These are phyloP conservation scores for Dendrolimus kikuchii DNA, from an alignment of 1,140 invertebrate genomes.

Conservation along the genomic window DNA sequence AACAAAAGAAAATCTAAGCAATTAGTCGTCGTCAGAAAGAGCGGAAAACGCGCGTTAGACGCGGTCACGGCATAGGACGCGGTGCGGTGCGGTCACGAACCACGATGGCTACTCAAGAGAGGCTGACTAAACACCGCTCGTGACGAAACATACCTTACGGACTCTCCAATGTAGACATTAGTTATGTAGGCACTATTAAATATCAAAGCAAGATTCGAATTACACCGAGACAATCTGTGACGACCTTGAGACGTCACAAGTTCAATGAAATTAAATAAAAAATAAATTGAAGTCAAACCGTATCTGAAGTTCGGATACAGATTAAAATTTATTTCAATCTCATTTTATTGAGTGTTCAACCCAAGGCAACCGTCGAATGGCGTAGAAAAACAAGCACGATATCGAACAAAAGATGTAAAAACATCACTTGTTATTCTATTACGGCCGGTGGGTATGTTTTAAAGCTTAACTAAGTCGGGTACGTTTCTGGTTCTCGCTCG, in stretches of 20 bases:
- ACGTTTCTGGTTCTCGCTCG: conserved; percentile 48
- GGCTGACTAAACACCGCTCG: neutral
- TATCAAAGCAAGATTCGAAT: no score
- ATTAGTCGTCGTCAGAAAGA: conserved; percentile 70
- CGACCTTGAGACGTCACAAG: conserved; percentile 19
- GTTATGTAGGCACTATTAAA: no score
- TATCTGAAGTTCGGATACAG: conserved; percentile 14
- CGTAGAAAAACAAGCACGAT: conserved; percentile 23
- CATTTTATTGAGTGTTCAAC: conserved; percentile 38
- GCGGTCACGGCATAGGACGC: conserved; percentile 52
- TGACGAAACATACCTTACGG: conserved; percentile 29
- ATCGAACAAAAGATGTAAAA: conserved; percentile 24
- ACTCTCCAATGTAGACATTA: conserved; percentile 5
- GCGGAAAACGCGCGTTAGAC: conserved; percentile 68
- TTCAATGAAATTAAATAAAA: conserved; percentile 16
- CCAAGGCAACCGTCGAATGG: conserved; percentile 27
- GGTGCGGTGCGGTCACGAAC: conserved; percentile 43
- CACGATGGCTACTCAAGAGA: conserved; percentile 2
- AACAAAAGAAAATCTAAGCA: conserved; percentile 72
- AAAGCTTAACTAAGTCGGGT: conserved; percentile 44
- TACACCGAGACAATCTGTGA: conserved; percentile 2
- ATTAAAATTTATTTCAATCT: conserved; percentile 23
- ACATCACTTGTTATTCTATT: conserved; percentile 42
- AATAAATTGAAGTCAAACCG: conserved; percentile 11
- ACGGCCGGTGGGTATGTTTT: conserved; percentile 28